These are phyloP conservation scores for Ailuropoda melanoleuca DNA, from an alignment of 2,113 vertebrate genomes.

Conservation along the genomic window DNA sequence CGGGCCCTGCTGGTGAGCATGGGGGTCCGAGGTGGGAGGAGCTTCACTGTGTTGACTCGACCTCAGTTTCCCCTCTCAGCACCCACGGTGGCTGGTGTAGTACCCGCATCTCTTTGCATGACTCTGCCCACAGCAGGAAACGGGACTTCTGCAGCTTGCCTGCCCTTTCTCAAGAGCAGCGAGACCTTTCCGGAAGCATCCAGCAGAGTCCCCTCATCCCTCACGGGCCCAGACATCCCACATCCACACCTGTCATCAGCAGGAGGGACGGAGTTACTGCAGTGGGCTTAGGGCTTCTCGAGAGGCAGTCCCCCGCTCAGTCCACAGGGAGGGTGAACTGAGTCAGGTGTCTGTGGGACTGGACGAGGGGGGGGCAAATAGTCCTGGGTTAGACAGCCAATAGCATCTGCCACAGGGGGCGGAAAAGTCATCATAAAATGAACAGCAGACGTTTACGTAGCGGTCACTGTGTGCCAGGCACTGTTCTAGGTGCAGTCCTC, in stretches of 20 bases:
- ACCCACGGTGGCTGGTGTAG: neutral
- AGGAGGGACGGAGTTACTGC: neutral
- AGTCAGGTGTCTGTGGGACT: neutral
- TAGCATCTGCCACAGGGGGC: neutral
- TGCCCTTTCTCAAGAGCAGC: neutral
- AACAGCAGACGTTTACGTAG: neutral
- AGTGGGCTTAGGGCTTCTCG: accelerated
- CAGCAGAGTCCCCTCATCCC: neutral
- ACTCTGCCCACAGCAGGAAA: neutral
- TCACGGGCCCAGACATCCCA: neutral
- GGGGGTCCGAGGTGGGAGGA: neutral
- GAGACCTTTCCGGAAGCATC: neutral
- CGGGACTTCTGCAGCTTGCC: neutral
- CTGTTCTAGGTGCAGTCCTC: neutral
- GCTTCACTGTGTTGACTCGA: neutral
- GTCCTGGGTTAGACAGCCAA: neutral
- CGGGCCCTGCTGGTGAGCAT: conserved; percentile 84
- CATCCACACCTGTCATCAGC: neutral
- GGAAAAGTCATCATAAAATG: neutral
- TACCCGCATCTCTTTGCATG: neutral
- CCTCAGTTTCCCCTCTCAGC: neutral
- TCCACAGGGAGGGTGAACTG: neutral
- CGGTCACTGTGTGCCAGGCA: neutral
- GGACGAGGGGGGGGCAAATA: neutral
- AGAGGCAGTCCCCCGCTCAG: neutral